phyloP scores from a whole-genome alignment of 2,797 vertebrate genomes.

The Pterois miles region DNA sequence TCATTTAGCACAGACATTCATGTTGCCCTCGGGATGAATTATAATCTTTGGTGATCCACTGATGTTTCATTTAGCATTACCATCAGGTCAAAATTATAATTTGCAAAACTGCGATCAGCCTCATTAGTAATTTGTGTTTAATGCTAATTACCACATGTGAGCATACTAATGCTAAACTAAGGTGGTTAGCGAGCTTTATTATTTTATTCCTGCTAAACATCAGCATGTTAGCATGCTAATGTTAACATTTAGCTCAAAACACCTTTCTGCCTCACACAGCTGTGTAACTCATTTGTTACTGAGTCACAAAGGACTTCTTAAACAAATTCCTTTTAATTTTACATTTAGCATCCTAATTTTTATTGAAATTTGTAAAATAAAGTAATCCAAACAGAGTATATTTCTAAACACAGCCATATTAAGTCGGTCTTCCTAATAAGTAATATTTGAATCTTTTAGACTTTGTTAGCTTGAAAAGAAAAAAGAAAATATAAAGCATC shows the following conservation, averaged over 20 bases:
- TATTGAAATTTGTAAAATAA: background rate
- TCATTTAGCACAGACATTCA: background rate
- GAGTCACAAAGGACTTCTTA: background rate
- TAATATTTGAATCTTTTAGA: constrained; percentile 15
- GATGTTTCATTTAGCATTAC: background rate
- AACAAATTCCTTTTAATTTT: background rate
- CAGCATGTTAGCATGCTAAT: background rate
- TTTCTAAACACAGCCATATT: background rate
- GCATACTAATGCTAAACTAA: background rate
- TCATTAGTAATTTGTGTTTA: background rate
- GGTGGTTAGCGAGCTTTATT: too few relatives aligned
- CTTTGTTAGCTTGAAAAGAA: constrained; percentile 10
- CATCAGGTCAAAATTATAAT: background rate
- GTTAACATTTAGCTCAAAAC: background rate
- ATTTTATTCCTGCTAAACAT: background rate
- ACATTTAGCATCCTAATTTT: background rate
- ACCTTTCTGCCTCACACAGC: background rate
- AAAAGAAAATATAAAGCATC: constrained; percentile 34
- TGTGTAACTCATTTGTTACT: background rate
- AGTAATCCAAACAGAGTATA: background rate
- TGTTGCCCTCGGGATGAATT: background rate
- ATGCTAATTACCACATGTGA: background rate
- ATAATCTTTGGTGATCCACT: background rate
- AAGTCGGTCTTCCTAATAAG: background rate
- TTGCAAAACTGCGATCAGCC: background rate